Conservation (phyloP, 2,113 vertebrate species). For the Danionella cerebrum region DNA sequence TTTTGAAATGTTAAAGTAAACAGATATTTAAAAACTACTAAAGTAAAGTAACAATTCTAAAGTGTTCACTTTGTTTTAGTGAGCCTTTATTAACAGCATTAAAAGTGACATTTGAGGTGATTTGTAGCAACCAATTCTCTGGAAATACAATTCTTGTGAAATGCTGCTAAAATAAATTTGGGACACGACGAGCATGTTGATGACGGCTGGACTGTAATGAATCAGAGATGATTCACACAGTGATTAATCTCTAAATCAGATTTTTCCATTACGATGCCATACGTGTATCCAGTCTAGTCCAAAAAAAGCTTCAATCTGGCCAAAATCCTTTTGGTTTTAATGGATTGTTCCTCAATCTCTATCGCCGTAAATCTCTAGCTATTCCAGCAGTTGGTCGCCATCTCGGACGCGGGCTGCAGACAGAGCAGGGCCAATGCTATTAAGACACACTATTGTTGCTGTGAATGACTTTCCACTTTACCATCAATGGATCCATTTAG, state of each 20-base stretch:
- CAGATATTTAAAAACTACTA: background rate
- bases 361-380: conserved; percentile 39
- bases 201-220: background rate
- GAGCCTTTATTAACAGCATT: no score
- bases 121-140: background rate
- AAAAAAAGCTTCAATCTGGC: conserved; percentile 12
- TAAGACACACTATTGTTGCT: conserved; percentile 38
- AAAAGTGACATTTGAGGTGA: background rate
- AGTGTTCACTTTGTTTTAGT: no score
- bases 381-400: conserved; percentile 38
- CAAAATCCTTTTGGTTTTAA: conserved; percentile 21
- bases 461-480: conserved; percentile 30
- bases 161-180: background rate
- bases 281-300: conserved; percentile 16
- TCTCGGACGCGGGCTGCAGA: conserved; percentile 29
- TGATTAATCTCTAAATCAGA: conserved; percentile 23
- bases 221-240: background rate
- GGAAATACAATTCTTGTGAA: background rate
- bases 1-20: no score
- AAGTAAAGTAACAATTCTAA: background rate
- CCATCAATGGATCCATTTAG: conserved; percentile 34
- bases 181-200: background rate
- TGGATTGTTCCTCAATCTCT: conserved; percentile 31
- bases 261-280: conserved; percentile 9
- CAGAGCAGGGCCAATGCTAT: conserved; percentile 32